Base-by-base conservation (phyloP, 37 sponge, comb jelly and placozoan species). In the Haliclona indistincta region DNA sequence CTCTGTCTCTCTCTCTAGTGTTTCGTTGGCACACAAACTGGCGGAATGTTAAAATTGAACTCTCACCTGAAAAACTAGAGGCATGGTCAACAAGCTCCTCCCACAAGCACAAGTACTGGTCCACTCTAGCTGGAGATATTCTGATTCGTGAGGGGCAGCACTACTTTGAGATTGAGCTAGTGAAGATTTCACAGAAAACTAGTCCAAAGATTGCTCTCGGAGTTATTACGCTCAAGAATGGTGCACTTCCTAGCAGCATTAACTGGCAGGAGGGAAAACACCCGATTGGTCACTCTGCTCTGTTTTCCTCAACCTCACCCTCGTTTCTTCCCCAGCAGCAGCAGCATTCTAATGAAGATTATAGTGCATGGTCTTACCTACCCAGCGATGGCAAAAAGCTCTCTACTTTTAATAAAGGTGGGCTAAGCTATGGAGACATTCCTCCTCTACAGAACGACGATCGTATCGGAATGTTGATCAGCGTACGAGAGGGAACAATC, bases 1-100 rank as follows among this genome's bases (percentile, higher is more conserved):
- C 33, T 4, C 33, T 3, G 32, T 5, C 36, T n/a, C 44, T 39
- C 72, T 29, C 56, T 34, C 1, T 54, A 68, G 77, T 29, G 3
- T 76, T 66, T 23, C 54, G 34, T 22, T 83, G 83, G 83, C 75
- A 83, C 35, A 34, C 40, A 47, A 41, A 37, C 38, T 75, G 83
- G 83, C 32, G 83, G 20, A 83, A 74, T 69, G 54, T 75, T 20
- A 75, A 63, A 61, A 37, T 84, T 22, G 77, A 75, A 51, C 61
- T 84, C 13, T 74, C 63, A 7, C 29, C 3, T 2, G 28, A 69
- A 38, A 53, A 63, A 34, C 64, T 84, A 11, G 75, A 74, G 25
- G 83, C 76, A 30, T 43, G 49, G 51, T 82, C 54, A 54, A n/a
- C 38, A 3, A 63, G 54, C 26, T 56, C 75, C 26, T 29, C 29